Evolutionary conservation across 2,797 vertebrate species (phyloP), one percentile per base, ranked within the genome.

Genomic region (Spheniscus humboldti): DNA sequence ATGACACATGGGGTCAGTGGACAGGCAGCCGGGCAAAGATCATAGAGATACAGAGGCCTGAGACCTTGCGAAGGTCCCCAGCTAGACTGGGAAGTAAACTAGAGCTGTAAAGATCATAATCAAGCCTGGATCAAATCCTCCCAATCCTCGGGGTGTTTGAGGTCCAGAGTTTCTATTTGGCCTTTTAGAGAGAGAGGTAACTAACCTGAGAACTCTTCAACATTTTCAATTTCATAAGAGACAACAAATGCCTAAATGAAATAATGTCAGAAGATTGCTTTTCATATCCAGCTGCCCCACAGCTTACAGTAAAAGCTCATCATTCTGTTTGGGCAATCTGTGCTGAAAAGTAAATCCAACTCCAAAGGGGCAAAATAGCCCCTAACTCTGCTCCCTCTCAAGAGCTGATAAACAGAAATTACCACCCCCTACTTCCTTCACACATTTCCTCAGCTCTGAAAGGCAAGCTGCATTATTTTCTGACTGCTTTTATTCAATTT

Each of bases 341-440:
- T 71, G n/a, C 73, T 84, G 18, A 53, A 50, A 81, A 90, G 69
- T 77, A 86, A 91, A 90, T 69, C 39, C 39, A 78, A 27, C 24
- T 88, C 37, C 50, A 68, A 80, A 83, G 72, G 35, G 27, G 24
- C 33, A 77, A 92, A 94, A 79, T 22, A 71, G 28, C 17, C 69
- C 45, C 47, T 66, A 90, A 81, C 20, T 87, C n/a, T 47, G 25
- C 18, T 86, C 19, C 52, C 31, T 72, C 35, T 62, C 76, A 88
- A 89, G 37, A 86, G 50, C 27, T 64, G 52, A 87, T 85, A 82
- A 93, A 91, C 35, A 85, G 12, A 90, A 89, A 85, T 80, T 63
- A 63, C 64, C 35, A 47, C 18, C 30, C 39, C 37, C 83, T 86
- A 28, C 60, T 73, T 96, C 48, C 39, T 69, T 81, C 77, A 75